Conservation (phyloP, 2,113 vertebrate species). For the Copsychus sechellarum region DNA sequence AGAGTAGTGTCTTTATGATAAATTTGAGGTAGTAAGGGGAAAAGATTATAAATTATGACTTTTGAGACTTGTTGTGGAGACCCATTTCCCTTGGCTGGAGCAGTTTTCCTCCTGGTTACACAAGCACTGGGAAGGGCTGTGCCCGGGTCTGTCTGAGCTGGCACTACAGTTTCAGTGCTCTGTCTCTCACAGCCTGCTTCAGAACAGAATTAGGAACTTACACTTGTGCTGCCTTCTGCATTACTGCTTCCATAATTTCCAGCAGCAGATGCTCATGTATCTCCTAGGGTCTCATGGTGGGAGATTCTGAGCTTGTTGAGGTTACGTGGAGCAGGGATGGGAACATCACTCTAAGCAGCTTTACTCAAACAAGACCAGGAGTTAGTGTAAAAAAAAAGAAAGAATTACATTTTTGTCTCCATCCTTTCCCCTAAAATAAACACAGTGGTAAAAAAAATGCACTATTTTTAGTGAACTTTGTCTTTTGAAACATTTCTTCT, state of each 20-base stretch:
- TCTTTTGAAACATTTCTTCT: neutral
- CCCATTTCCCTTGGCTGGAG: neutral
- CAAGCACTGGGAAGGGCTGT: neutral
- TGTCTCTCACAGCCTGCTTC: neutral
- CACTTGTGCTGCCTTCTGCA: neutral
- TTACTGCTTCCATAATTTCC: neutral
- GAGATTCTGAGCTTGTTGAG: neutral
- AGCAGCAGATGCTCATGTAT: neutral
- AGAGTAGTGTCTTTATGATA: neutral
- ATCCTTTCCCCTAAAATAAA: neutral
- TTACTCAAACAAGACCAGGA: neutral
- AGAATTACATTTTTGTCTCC: neutral
- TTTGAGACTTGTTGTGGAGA: neutral
- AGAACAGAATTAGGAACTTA: neutral
- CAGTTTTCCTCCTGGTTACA: neutral
- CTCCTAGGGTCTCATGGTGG: neutral
- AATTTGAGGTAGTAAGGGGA: neutral
- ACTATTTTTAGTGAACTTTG: neutral
- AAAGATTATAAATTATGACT: neutral
- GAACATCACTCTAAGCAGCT: neutral
- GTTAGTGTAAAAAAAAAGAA: neutral
- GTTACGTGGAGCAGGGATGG: neutral
- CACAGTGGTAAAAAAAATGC: neutral
- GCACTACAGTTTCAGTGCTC: neutral
- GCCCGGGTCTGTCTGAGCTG: rapidly evolving